Evolutionary conservation across 2,888 invertebrate species (phyloP), one percentile per base, ranked within the genome.

Genomic region (Cephus nigrinus): DNA sequence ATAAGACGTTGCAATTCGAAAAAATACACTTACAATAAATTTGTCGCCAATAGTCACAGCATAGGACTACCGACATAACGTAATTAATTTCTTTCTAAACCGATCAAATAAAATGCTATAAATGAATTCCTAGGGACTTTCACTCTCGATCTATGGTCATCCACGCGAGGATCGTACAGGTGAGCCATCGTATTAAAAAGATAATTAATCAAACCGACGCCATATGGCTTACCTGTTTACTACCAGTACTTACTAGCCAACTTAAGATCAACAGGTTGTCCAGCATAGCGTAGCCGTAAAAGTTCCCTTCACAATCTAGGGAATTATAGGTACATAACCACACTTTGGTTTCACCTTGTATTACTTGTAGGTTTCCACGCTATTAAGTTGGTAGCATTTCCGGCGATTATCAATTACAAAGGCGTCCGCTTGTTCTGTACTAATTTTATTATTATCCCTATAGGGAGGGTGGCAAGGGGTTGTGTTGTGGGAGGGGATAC

Each of bases 201-300:
- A 78, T 81, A 82, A 87, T 86, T 87, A 86, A 86, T 86, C 86
- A 87, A 86, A 84, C 82, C 81, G 82, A 78, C 84, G 87, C 87
- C 86, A 86, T 87, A 87, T 86, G 87, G 87, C 80, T 78, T 82
- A 78, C 80, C 80, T 74, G 79, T 81, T 79, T 76, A 55, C 55
- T 55, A 9, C 55, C 55, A 55, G 55, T 55, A 55, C 55, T 23
- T 23, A 55, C 23, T 55, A 55, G 15, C 55, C 23, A 55, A 55
- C 55, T 55, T 55, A 55, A 23, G 23, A 55, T 23, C 55, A 55
- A 55, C 55, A 55, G 23, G 55, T 55, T 55, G 55, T 23, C 55
- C 55, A 23, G 9, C 23, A 15, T 55, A 55, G 55, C 55, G 5
- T 5, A 5, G 55, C 55, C 55, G 9, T 23, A 23, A 9, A 55